Conservation (phyloP, 2,797 vertebrate species). For the Tragelaphus oryx region DNA sequence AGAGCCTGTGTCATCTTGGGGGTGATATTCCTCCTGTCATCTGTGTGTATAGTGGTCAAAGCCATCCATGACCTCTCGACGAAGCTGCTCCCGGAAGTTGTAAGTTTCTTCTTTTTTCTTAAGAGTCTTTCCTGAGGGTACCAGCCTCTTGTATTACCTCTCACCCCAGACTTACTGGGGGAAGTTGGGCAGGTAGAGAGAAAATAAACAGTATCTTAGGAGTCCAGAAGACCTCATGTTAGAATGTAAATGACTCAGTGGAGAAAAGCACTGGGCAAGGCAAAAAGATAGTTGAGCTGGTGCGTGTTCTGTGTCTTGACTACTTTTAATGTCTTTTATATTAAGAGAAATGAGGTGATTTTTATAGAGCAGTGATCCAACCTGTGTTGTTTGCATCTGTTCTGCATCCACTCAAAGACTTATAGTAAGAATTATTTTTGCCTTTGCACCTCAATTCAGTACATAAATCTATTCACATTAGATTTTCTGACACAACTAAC, state of each 20-base stretch:
- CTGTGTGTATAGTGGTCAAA: constrained; percentile 96
- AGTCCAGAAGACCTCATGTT: background rate
- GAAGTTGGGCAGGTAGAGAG: background rate
- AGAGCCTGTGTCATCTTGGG: constrained; percentile 96
- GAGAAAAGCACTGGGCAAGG: background rate
- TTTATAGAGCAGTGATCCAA: background rate
- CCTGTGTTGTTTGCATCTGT: background rate
- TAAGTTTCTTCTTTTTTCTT: constrained; percentile 81
- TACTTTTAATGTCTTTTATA: constrained; percentile 4
- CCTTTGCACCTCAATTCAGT: background rate
- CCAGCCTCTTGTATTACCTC: background rate
- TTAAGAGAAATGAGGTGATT: background rate
- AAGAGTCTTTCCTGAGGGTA: background rate
- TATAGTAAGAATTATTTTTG: background rate
- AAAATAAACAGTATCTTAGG: background rate
- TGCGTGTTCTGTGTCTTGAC: background rate
- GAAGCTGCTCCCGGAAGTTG: constrained; percentile 95
- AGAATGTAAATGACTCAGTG: background rate
- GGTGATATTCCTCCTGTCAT: constrained; percentile 93
- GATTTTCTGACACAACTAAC: background rate
- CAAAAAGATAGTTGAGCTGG: background rate
- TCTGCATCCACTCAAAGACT: background rate
- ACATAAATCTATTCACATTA: background rate
- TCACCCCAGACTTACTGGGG: background rate
- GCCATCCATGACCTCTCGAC: constrained; percentile 94